Percentiles rank a stretch among this genome's conserved stretches.
Conservation (phyloP, 2,888 invertebrate species). For the Ramazzottius varieornatus region DNA sequence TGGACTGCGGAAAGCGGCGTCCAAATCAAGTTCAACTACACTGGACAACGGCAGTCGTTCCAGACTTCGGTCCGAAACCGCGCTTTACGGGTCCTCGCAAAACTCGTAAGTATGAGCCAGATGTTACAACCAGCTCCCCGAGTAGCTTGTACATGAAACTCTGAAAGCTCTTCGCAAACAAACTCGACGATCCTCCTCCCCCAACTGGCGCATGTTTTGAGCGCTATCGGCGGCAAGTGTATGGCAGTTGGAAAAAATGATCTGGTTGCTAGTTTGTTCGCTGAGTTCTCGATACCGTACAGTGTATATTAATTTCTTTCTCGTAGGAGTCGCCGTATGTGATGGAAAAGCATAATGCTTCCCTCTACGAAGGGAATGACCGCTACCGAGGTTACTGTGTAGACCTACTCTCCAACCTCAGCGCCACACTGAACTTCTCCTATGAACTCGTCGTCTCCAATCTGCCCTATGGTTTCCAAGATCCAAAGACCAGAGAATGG, state of each 20-base stretch:
- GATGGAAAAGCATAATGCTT: neutral
- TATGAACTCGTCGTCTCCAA: conserved; percentile 62
- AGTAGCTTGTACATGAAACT: too few relatives aligned
- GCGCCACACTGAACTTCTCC: conserved; percentile 55
- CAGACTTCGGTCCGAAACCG: neutral
- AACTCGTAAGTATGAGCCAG: neutral
- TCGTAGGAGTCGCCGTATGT: neutral
- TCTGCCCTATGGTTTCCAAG: conserved; percentile 58
- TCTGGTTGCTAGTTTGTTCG: too few relatives aligned
- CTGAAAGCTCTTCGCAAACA: too few relatives aligned
- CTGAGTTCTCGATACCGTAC: neutral
- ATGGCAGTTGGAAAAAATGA: too few relatives aligned
- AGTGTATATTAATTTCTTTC: neutral
- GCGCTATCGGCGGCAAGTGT: too few relatives aligned
- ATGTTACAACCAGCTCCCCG: too few relatives aligned
- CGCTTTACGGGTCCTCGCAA: neutral
- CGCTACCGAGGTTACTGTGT: conserved; percentile 62
- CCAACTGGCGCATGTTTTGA: too few relatives aligned
- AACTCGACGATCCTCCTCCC: too few relatives aligned
- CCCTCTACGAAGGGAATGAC: conserved; percentile 21
- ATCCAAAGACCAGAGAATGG: conserved; percentile 63
- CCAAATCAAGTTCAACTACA: neutral
- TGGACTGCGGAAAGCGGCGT: conserved; percentile 12
- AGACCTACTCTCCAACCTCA: conserved; percentile 54
- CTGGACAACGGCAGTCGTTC: neutral